These are phyloP conservation scores for Xestia ashworthii DNA, from an alignment of 2,888 invertebrate genomes.

Conservation along the genomic window DNA sequence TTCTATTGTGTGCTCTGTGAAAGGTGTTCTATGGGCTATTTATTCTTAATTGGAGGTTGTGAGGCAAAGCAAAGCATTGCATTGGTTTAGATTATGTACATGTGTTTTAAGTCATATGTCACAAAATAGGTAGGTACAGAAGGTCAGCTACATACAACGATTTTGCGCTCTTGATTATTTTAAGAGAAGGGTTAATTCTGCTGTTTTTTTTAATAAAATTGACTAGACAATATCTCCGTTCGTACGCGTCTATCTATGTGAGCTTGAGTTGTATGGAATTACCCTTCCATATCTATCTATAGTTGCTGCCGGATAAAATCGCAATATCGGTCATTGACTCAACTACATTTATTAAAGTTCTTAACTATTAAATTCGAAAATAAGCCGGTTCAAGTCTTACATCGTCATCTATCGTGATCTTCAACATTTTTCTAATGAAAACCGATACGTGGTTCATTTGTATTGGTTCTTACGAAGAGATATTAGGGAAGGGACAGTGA, in stretches of 20 bases:
- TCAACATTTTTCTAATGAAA: too few relatives aligned
- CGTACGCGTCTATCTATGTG: background rate
- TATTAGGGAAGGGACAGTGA: too few relatives aligned
- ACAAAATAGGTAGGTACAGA: background rate
- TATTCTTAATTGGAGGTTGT: conserved; percentile 1
- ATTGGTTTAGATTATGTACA: background rate
- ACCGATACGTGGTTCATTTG: too few relatives aligned
- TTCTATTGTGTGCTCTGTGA: conserved; percentile 19
- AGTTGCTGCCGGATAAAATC: too few relatives aligned
- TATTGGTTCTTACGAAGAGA: too few relatives aligned
- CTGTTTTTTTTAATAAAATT: background rate
- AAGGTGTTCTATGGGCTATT: background rate
- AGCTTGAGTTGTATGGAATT: background rate
- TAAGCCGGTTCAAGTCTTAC: too few relatives aligned
- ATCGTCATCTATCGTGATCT: too few relatives aligned
- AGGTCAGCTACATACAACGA: background rate
- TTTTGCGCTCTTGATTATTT: background rate
- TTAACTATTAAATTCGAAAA: too few relatives aligned
- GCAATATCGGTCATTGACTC: too few relatives aligned
- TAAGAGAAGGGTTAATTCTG: background rate
- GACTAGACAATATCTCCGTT: background rate
- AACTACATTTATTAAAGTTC: too few relatives aligned
- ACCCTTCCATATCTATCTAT: background rate
- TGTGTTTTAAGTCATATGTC: background rate
- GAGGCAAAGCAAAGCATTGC: conserved; percentile 53